Percentiles rank a stretch among this genome's conserved stretches.
phyloP scores from a whole-genome alignment of 1,140 invertebrate genomes.

The Thaumatotibia leucotreta region DNA sequence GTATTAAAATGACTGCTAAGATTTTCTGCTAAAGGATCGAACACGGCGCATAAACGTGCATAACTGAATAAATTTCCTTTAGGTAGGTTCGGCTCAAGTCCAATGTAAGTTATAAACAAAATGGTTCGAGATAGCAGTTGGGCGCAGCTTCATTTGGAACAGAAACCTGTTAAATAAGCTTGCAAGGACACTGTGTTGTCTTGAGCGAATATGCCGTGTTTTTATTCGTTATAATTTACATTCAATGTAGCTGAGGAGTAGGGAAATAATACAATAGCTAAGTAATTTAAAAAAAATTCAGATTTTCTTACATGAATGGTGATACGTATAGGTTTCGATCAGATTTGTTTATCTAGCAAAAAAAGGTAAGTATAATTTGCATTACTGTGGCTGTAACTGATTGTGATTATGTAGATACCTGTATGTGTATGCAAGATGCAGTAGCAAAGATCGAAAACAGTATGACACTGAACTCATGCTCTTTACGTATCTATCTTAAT shows the following conservation, averaged over 20 bases:
- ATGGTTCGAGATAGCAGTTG: constrained; percentile 13
- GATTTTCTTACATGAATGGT: too few species aligned
- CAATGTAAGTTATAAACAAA: not conserved
- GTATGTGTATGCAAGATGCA: too few species aligned
- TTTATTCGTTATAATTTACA: constrained; percentile 6
- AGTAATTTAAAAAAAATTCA: too few species aligned
- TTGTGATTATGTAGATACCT: too few species aligned
- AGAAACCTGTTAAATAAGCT: constrained; percentile 46
- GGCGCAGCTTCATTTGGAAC: constrained; percentile 24
- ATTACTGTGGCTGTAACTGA: too few species aligned
- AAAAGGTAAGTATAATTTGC: too few species aligned
- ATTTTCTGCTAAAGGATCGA: not conserved
- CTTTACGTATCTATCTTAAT: too few species aligned
- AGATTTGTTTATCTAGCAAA: too few species aligned
- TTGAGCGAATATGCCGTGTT: constrained; percentile 19
- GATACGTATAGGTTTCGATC: too few species aligned
- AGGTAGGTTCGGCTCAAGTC: not conserved
- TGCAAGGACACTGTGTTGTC: constrained; percentile 40
- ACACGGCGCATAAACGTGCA: not conserved
- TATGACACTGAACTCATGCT: too few species aligned
- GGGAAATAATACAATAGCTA: not conserved
- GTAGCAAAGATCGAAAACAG: too few species aligned
- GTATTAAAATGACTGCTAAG: not conserved
- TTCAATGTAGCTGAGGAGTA: not conserved
- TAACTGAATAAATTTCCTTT: not conserved